These are phyloP conservation scores for Drosophila repleta DNA, from an alignment of 1,140 invertebrate genomes.

Conservation along the genomic window DNA sequence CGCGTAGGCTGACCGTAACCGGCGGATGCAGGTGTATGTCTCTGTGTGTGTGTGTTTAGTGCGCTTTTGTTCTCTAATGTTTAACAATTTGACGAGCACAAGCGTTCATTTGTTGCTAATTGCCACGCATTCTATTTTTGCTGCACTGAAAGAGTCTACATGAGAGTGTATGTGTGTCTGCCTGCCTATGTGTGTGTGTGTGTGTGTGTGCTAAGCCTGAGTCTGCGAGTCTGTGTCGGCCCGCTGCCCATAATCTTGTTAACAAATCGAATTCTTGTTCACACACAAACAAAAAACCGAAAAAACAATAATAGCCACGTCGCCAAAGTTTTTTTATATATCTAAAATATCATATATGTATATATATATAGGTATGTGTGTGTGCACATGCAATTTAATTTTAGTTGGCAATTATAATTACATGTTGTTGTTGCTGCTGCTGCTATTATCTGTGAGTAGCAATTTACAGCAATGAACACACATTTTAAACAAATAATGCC, in stretches of 20 bases:
- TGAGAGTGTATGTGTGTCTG: background rate
- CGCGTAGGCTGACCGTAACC: conserved; percentile 52
- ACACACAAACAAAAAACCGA: conserved; percentile 42
- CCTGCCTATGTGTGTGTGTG: conserved; percentile 2
- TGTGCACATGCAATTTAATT: conserved; percentile 67
- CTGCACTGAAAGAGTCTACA: conserved; percentile 32
- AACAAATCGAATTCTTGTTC: conserved; percentile 84
- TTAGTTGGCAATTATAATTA: conserved; percentile 66
- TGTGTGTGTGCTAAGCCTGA: conserved; percentile 8
- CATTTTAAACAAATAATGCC: conserved; percentile 78
- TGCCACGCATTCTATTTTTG: conserved; percentile 68
- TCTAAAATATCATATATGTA: background rate
- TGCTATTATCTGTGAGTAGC: conserved; percentile 69
- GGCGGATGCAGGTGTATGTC: conserved; percentile 7
- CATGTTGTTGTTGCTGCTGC: conserved; percentile 27
- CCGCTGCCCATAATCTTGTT: conserved; percentile 76
- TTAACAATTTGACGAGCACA: conserved; percentile 60
- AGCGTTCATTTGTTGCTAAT: conserved; percentile 71
- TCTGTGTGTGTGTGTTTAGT: conserved; percentile 45
- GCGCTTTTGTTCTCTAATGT: conserved; percentile 69
- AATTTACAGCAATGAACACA: conserved; percentile 69
- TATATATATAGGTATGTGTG: conserved; percentile 23
- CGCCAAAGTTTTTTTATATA: conserved; percentile 47
- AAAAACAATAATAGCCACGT: conserved; percentile 59
- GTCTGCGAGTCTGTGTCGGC: conserved; percentile 37